Conservation (phyloP, 2,888 invertebrate genomes). For the Ceramica pisi region DNA sequence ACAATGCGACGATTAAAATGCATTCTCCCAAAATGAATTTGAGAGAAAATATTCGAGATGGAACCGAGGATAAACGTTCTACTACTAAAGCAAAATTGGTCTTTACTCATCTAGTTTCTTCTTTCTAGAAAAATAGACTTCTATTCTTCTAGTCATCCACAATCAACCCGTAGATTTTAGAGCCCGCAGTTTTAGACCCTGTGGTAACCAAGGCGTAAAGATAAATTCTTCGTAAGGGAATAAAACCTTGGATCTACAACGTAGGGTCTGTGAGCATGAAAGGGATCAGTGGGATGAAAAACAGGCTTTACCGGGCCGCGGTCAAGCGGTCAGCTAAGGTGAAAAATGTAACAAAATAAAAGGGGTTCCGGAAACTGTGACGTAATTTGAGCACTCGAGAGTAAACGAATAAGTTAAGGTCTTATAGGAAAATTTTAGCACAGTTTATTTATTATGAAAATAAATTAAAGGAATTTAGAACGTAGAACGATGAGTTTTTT, state of each 20-base stretch:
- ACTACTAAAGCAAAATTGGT: slow-evolving; percentile 20
- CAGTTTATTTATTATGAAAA: neutral
- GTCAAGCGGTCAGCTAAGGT: slow-evolving; percentile 48
- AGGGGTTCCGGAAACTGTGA: neutral
- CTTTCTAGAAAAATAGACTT: slow-evolving; percentile 7
- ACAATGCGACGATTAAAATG: slow-evolving; percentile 51
- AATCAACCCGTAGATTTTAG: slow-evolving; percentile 44
- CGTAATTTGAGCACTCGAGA: slow-evolving; percentile 10
- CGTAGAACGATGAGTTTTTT: too few species aligned
- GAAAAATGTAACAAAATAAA: slow-evolving; percentile 42
- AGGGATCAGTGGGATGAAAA: slow-evolving; percentile 62
- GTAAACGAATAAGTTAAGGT: neutral
- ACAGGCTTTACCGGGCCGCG: slow-evolving; percentile 29
- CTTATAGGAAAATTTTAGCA: neutral
- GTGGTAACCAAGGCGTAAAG: slow-evolving; percentile 64
- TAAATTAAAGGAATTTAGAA: too few species aligned
- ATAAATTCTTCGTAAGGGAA: slow-evolving; percentile 59
- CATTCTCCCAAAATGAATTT: slow-evolving; percentile 34
- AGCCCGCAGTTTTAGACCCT: slow-evolving; percentile 50
- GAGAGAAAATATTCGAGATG: slow-evolving; percentile 14
- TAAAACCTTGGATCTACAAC: slow-evolving; percentile 57
- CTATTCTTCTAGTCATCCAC: slow-evolving; percentile 28
- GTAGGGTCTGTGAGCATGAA: slow-evolving; percentile 47
- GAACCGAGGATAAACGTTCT: neutral
- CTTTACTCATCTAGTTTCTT: neutral